Percentiles rank a stretch among this genome's conserved stretches.
Evolutionary conservation across 2,113 vertebrate species (phyloP).

Genomic region (Motacilla alba): DNA sequence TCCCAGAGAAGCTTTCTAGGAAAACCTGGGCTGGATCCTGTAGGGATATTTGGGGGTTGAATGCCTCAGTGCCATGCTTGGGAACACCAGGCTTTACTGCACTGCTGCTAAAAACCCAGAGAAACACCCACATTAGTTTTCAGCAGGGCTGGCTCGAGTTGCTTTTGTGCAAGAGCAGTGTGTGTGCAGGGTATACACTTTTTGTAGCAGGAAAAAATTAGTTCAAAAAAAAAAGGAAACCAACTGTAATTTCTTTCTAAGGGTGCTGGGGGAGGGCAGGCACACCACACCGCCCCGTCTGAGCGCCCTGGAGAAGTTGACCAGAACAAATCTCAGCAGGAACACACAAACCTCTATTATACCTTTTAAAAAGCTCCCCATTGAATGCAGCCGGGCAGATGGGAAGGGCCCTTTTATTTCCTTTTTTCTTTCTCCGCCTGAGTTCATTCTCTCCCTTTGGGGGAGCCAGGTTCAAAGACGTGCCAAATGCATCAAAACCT

Average conservation of each 20-base stretch:
- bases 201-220: neutral
- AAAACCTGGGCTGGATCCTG: neutral
- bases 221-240: neutral
- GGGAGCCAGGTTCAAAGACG: constrained; percentile 52
- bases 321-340: constrained; percentile 62
- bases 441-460: constrained; percentile 46
- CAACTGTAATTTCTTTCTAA: neutral
- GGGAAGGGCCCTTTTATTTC: constrained; percentile 52
- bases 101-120: neutral
- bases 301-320: neutral
- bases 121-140: neutral
- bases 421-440: constrained; percentile 43
- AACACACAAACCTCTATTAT: constrained; percentile 56
- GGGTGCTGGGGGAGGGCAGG: neutral
- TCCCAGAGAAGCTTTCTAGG: neutral
- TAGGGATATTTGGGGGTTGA: neutral
- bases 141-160: accelerated
- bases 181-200: neutral
- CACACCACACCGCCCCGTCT: neutral
- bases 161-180: neutral
- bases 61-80: neutral
- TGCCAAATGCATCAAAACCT: constrained; percentile 49
- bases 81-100: neutral
- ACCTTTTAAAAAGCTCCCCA: constrained; percentile 32
- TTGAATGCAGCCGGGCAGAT: constrained; percentile 42